Evolutionary conservation across 2,797 vertebrate genomes (phyloP), one percentile per base, ranked within the genome.

Genomic region (Tolypeutes matacus): DNA sequence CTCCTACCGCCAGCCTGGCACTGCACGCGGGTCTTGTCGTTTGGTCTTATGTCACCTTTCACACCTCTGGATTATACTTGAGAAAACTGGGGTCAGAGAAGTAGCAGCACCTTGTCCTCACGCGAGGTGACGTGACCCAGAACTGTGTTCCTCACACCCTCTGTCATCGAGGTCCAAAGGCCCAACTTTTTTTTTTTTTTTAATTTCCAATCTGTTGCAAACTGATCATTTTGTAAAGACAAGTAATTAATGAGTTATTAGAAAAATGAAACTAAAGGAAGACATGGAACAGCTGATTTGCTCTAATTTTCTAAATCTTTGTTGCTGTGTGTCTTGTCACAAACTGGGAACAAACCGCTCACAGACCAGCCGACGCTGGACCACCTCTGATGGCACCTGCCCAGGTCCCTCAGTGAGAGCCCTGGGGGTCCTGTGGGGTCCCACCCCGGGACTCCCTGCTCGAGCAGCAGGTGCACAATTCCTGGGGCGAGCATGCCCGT

Each of bases 171-270:
- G n/a, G n/a, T n/a, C n/a, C n/a, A n/a, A n/a, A n/a, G n/a, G n/a
- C n/a, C 36, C 14, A 3, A 15, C 77, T 64, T 42, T 65, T 56
- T 31, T n/a, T n/a, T n/a, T n/a, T n/a, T n/a, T n/a, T n/a, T n/a
- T n/a, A 36, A 82, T 89, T 89, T 73, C 36, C 13, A 82, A 5
- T 86, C 8, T 14, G 2, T 87, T 92, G 36, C 14, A 75, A 34
- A 72, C 25, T 78, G 18, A 69, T 49, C 6, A 42, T 92, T 96
- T 85, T 77, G 12, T 80, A 85, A 95, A 72, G 78, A 78, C 7
- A 70, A 76, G 31, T 88, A 86, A 91, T 73, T 70, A 90, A 80
- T 84, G 17, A 73, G 56, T 84, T 73, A n/a, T 11, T 84, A 84
- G 42, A 87, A 78, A 67, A 94, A n/a, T 83, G 13, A 56, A 69